These are phyloP conservation scores for Drosophila suzukii DNA, from an alignment of 1,140 invertebrate species.

Conservation along the genomic window DNA sequence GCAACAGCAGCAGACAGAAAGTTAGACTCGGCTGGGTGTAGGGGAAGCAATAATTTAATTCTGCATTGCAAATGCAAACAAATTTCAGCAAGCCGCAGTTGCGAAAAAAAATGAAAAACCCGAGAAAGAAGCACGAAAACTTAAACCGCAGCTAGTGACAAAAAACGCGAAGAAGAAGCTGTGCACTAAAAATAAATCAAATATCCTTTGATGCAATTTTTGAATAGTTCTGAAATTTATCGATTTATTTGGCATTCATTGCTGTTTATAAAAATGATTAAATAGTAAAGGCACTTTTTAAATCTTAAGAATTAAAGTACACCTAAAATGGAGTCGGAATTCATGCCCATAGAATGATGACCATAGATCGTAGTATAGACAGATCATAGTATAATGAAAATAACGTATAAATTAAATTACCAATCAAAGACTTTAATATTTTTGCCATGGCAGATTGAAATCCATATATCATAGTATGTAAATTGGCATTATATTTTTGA, in stretches of 20 bases:
- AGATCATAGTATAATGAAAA: no score
- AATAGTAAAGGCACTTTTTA: no score
- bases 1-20: constrained; percentile 40
- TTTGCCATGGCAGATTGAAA: not conserved
- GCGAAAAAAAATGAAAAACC: constrained; percentile 7
- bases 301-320: not conserved
- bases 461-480: no score
- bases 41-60: constrained; percentile 82
- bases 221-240: not conserved
- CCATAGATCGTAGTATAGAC: no score
- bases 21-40: constrained; percentile 18
- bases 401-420: no score
- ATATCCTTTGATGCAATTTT: not conserved
- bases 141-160: constrained; percentile 70
- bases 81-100: constrained; percentile 76
- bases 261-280: not conserved
- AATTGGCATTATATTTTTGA: no score
- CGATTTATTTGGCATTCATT: not conserved
- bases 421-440: not conserved
- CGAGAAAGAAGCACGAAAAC: constrained; percentile 49
- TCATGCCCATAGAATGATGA: no score
- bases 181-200: constrained; percentile 5
- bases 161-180: constrained; percentile 45
- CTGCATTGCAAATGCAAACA: constrained; percentile 81
- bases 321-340: no score